Conservation (phyloP, 2,888 invertebrate species). For the Pheosia gnoma region DNA sequence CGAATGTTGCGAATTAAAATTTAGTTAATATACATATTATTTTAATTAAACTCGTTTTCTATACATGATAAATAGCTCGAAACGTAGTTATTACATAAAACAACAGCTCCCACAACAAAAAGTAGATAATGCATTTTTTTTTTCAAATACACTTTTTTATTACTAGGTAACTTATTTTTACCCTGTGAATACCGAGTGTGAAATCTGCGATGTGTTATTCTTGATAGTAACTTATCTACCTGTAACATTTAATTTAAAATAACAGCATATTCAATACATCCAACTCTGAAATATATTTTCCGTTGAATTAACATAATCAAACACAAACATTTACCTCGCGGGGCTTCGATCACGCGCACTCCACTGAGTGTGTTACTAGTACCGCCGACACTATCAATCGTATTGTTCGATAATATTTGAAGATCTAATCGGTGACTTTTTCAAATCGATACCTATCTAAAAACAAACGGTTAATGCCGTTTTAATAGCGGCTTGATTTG, state of each 20-base stretch:
- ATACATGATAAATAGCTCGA: no score
- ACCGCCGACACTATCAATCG: constrained; percentile 48
- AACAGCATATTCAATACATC: not conserved
- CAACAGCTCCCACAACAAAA: no score
- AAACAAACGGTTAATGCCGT: constrained; percentile 64
- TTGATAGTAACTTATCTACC: no score
- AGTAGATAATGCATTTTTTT: no score
- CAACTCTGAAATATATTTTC: constrained; percentile 13
- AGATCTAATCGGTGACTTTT: constrained; percentile 65
- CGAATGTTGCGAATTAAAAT: constrained; percentile 14
- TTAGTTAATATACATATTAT: no score
- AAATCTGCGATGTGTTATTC: no score
- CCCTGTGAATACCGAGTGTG: no score
- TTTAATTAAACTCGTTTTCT: no score
- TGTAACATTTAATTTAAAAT: no score
- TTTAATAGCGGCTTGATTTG: constrained; percentile 76
- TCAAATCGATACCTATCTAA: constrained; percentile 72
- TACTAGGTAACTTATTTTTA: no score
- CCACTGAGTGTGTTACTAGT: constrained; percentile 32
- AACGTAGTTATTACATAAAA: no score
- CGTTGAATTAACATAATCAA: constrained; percentile 33
- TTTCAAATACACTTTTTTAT: no score
- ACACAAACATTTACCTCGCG: constrained; percentile 18
- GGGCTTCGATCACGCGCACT: constrained; percentile 29
- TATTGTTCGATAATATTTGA: constrained; percentile 60